Evolutionary conservation across 2,113 vertebrate genomes (phyloP), one percentile per base, ranked within the genome.

Genomic region (Planiliza haematocheilus): DNA sequence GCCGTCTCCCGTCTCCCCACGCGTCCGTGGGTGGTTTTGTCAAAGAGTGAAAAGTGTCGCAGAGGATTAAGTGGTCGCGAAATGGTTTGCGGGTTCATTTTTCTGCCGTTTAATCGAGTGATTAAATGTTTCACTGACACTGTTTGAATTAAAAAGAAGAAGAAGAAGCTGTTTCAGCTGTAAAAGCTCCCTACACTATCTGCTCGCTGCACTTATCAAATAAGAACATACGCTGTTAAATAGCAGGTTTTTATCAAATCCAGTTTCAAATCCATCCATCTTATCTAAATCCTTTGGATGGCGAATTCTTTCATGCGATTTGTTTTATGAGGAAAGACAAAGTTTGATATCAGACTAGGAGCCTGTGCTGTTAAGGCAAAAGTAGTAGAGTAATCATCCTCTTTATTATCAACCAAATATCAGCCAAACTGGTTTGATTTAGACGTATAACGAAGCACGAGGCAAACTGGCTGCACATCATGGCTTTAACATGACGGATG

Each of bases 401-500:
- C 24, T 3, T 30, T 30, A 30, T 2, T 2, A 30, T 30, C 5
- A 30, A 30, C 5, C 24, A 30, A 30, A 30, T 30, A 30, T 30
- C 24, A 30, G 24, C 2, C 24, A 30, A 5, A 30, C n/a, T n/a
- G n/a, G n/a, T n/a, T 30, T 3, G 24, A 30, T 30, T 30, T 30
- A 5, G 24, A 30, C 5, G 24, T 5, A 30, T 30, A 5, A 30
- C 5, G 24, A 30, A 30, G 3, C 24, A 30, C 3, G 24, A 30
- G 24, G 5, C 46, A 49, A 18, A 20, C 46, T 10, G n/a, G n/a
- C n/a, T n/a, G n/a, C n/a, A n/a, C n/a, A n/a, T n/a, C n/a, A n/a
- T n/a, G 50, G 51, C 62, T 50, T 45, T 45, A 45, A 45, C 43
- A 45, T 65, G 36, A 65, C 21, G 62, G 62, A 65, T 39, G 18